phyloP scores from a whole-genome alignment of 2,797 vertebrate genomes.

The Cryptoblepharus egeriae region DNA sequence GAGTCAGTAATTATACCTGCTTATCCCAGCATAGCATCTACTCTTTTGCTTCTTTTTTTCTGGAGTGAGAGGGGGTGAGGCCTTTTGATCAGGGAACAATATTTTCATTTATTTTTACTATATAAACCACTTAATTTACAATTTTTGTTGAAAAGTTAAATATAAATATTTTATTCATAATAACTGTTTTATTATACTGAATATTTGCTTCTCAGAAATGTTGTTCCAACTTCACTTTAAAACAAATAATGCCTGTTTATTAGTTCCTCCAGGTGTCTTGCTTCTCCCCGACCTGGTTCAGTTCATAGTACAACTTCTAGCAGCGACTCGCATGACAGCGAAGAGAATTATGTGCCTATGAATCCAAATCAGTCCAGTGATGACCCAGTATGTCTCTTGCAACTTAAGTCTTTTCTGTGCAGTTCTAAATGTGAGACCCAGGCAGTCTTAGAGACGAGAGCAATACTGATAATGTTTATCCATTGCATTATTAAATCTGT shows the following conservation, averaged over 20 bases:
- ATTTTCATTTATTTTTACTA: too few relatives aligned
- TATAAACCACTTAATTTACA: too few relatives aligned
- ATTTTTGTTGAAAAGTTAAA: too few relatives aligned
- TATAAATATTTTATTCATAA: too few relatives aligned
- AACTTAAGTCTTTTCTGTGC: constrained; percentile 59
- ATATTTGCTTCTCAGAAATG: constrained; percentile 57
- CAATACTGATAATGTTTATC: neutral
- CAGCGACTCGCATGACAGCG: constrained; percentile 97
- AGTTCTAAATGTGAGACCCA: constrained; percentile 34
- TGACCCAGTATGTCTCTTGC: constrained; percentile 91
- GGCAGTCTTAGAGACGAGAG: neutral
- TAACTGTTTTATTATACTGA: neutral
- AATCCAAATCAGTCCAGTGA: constrained; percentile 93
- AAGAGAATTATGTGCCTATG: constrained; percentile 99
- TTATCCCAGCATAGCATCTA: too few relatives aligned
- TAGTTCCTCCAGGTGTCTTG: constrained; percentile 94
- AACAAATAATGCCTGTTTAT: constrained; percentile 84
- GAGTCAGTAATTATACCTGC: too few relatives aligned
- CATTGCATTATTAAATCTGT: neutral
- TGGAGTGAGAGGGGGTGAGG: too few relatives aligned
- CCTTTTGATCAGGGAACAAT: too few relatives aligned
- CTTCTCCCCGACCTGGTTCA: constrained; percentile 92
- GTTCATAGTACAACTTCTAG: constrained; percentile 98
- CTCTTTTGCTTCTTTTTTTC: too few relatives aligned
- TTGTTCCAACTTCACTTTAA: constrained; percentile 37